A percentile compares a stretch with the other conserved stretches of the same genome.
Evolutionary conservation across 2,888 invertebrate genomes (phyloP).

Genomic region (Plusia festucae): DNA sequence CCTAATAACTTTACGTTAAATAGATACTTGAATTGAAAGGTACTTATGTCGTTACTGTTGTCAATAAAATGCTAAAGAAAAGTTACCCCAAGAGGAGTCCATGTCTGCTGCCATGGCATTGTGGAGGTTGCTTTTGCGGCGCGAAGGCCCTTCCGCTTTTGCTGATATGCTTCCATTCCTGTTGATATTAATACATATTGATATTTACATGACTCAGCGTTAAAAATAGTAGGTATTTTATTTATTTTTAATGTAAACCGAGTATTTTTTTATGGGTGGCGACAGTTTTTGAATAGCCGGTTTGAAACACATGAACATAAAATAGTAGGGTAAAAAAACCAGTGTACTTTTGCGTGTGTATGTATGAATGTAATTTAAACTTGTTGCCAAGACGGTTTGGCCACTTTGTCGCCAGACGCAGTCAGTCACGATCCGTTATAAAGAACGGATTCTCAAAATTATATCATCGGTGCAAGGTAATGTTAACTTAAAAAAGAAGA

Average conservation of each 20-base stretch:
- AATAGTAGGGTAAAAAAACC: neutral
- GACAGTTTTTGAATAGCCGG: slow-evolving; percentile 7
- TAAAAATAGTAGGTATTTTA: slow-evolving; percentile 1
- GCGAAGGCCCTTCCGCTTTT: slow-evolving; percentile 91
- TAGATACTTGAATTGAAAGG: slow-evolving; percentile 32
- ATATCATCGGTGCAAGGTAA: neutral
- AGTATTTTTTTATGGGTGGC: slow-evolving; percentile 3
- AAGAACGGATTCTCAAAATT: neutral
- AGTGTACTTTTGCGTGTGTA: slow-evolving; percentile 10
- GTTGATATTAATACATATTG: slow-evolving; percentile 41
- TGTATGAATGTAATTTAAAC: neutral
- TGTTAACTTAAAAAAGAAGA: too few species aligned
- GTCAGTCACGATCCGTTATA: neutral
- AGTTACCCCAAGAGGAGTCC: slow-evolving; percentile 84
- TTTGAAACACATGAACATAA: slow-evolving; percentile 18
- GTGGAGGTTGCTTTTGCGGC: slow-evolving; percentile 92
- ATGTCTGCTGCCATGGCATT: slow-evolving; percentile 88
- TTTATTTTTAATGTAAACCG: slow-evolving; percentile 23
- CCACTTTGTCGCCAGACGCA: neutral
- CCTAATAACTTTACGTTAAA: slow-evolving; percentile 6
- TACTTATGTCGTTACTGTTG: slow-evolving; percentile 12
- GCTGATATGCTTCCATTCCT: slow-evolving; percentile 87
- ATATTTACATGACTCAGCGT: slow-evolving; percentile 25
- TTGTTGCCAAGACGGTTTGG: neutral
- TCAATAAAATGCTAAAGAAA: slow-evolving; percentile 40